phyloP scores from a whole-genome alignment of 1,140 invertebrate species.

The Bombus polaris region DNA sequence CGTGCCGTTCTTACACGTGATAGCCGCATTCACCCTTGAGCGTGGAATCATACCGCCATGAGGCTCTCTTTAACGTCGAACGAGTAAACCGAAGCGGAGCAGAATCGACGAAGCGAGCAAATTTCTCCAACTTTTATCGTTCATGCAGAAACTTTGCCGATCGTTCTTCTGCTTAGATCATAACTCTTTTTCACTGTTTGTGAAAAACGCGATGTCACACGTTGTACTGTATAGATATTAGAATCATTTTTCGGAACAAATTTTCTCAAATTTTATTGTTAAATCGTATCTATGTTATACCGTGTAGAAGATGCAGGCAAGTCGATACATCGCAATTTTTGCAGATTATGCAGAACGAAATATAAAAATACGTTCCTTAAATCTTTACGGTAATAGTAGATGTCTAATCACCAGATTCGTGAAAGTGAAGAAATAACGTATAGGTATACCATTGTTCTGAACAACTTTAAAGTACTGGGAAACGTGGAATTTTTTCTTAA shows the following conservation, averaged over 20 bases:
- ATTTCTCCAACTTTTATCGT: constrained; percentile 5
- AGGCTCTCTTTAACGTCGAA: neutral
- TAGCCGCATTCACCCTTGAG: neutral
- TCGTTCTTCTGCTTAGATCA: neutral
- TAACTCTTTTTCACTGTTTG: neutral
- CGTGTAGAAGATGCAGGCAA: too few relatives aligned
- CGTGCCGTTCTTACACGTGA: neutral
- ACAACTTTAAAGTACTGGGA: neutral
- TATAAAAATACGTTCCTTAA: too few relatives aligned
- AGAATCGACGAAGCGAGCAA: neutral
- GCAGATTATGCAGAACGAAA: neutral
- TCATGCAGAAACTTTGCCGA: neutral
- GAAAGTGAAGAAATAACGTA: too few relatives aligned
- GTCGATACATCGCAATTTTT: neutral
- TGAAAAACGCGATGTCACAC: too few relatives aligned
- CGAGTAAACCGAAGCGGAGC: neutral
- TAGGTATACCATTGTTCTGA: too few relatives aligned
- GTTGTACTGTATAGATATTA: too few relatives aligned
- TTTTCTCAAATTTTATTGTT: too few relatives aligned
- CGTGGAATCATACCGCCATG: neutral
- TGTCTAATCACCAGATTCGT: too few relatives aligned
- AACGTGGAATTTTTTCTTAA: neutral
- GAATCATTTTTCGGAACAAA: too few relatives aligned
- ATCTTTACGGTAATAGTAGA: too few relatives aligned
- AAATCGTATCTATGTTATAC: neutral